Base-by-base conservation (phyloP, 2,888 invertebrate species). In the Sinohyriopsis cumingii region DNA sequence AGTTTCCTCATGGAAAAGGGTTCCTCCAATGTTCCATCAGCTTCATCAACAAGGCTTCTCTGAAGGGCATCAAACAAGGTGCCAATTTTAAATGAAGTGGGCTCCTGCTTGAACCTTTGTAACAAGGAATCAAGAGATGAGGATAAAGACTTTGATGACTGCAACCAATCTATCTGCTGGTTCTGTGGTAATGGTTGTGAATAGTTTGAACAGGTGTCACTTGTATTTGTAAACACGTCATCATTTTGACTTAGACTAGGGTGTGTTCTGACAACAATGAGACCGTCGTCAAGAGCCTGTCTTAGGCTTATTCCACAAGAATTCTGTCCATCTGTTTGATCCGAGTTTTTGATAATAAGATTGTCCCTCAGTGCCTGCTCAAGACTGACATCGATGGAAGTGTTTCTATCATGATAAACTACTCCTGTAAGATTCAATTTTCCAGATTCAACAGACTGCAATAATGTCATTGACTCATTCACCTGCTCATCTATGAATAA, bases 401-500 rank as follows among this genome's bases (percentile, higher is more conserved):
- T 72, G 22, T 63, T 61, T 55, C 71, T 68, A 67, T 78, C 78
- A 73, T 66, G 67, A 65, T 75, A 81, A 59, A 61, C 71, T 18
- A 81, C 78, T 59, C 68, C 71, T 28, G 75, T 75, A 22, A 92
- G 91, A 88, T 97, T 95, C 69, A 96, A 93, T 63, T 96, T 91
- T 45, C 95, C 95, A 87, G 93, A 93, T 77, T 94, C 93, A 3
- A 94, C 89, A 1, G 96, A 96, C 86, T 95, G 95, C 72, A 92
- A 92, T 0, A 95, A 94, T n/a, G 85, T 77, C 68, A 83, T 78
- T 61, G 68, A 75, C 65, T 78, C 73, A 60, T 69, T 65, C n/a
- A 78, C 78, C 18, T 74, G 67, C 59, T 77, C 74, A 67, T 82
- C 81, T 28, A 68, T 72, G 68, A 80, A 78, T 53, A 77, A 72